Percentiles rank a stretch among this genome's conserved stretches.
Conservation (phyloP, 2,113 vertebrate species). For the Zapus hudsonius region DNA sequence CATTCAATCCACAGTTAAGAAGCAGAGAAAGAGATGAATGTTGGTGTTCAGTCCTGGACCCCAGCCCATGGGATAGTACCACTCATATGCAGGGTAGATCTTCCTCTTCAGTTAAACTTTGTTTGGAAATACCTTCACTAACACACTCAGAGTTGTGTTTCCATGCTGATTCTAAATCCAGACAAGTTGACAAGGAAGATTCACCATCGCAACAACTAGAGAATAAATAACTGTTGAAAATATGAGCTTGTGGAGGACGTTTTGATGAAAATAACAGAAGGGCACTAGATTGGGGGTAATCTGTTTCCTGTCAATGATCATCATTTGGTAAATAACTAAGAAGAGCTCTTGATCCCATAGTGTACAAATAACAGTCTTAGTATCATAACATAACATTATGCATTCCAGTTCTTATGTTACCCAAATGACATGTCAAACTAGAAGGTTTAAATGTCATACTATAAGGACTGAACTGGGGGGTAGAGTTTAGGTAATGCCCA, state of each 20-base stretch:
- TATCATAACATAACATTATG: not conserved
- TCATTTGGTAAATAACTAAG: not conserved
- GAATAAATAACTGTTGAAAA: not conserved
- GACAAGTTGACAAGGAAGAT: not conserved
- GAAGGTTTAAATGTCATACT: too few species aligned
- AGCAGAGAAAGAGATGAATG: too few species aligned
- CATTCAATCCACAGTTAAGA: not conserved
- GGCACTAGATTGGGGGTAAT: not conserved
- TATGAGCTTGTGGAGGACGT: not conserved
- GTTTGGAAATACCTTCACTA: not conserved
- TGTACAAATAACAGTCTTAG: not conserved
- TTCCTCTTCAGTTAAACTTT: not conserved
- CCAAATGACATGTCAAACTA: too few species aligned
- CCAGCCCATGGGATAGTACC: not conserved
- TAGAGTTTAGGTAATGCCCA: too few species aligned
- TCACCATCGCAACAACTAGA: not conserved
- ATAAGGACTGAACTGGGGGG: too few species aligned
- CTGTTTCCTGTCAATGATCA: not conserved
- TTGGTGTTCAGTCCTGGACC: too few species aligned
- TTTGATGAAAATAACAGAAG: not conserved
- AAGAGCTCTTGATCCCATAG: not conserved
- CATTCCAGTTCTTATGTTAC: not conserved
- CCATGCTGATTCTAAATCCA: not conserved
- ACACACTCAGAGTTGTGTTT: not conserved
- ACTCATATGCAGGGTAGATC: too few species aligned